Evolutionary conservation across 2,888 invertebrate species (phyloP).

Genomic region (Ormyrus labotus): DNA sequence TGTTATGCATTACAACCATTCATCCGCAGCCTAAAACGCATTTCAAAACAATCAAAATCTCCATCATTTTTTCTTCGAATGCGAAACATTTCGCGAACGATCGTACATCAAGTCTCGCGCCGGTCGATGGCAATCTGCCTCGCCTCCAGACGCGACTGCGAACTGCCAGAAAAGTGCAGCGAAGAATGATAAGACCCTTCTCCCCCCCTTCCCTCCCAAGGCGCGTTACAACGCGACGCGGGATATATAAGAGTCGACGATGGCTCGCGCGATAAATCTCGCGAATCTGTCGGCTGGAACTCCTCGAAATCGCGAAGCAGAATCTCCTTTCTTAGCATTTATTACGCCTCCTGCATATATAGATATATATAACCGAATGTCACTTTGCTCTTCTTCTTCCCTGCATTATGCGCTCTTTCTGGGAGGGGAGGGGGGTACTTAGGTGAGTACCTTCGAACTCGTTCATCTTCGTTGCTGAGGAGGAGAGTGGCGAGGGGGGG

Average conservation of each 20-base stretch:
- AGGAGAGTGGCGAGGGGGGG: not conserved
- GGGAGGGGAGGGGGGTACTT: not conserved
- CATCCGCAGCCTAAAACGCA: too few species aligned
- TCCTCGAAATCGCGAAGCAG: not conserved
- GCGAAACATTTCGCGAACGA: too few species aligned
- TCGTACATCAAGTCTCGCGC: too few species aligned
- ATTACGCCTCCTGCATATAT: not conserved
- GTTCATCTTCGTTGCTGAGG: conserved; percentile 5
- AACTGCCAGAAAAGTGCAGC: not conserved
- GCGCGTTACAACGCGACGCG: not conserved
- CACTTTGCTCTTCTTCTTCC: not conserved
- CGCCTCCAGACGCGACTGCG: too few species aligned
- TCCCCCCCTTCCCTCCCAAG: not conserved
- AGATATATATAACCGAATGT: not conserved
- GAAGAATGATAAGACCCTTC: not conserved
- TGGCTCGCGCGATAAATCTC: conserved; percentile 15
- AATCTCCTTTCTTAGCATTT: not conserved
- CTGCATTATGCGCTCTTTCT: not conserved
- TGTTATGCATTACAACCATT: too few species aligned
- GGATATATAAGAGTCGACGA: not conserved
- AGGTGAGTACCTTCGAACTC: not conserved
- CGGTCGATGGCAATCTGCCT: not conserved
- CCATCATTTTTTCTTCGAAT: too few species aligned
- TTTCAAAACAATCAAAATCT: too few species aligned
- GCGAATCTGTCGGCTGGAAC: not conserved